Base-by-base conservation (phyloP, 2,888 invertebrate genomes). In the Caenorhabditis sp. region DNA sequence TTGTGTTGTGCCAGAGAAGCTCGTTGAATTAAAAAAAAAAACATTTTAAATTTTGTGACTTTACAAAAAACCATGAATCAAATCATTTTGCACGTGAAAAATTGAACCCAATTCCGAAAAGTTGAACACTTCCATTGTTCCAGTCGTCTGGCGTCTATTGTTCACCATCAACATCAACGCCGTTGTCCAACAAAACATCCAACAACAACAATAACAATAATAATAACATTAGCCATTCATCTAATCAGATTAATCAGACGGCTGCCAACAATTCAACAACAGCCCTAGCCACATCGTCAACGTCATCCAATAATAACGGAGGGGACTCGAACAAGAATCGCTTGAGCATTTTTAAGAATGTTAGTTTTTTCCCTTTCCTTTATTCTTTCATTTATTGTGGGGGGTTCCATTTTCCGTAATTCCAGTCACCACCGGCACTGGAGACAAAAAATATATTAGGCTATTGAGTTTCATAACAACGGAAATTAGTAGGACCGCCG, bases 271-370 rank as follows among this genome's bases (percentile, higher is more conserved):
- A 43, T 54, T 36, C 70, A 17, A 54, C 58, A 36, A 57, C 62
- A 36, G 31, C 31, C n/a, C n/a, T n/a, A n/a, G n/a, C n/a, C n/a
- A 36, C 36, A 36, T 5, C 36, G 12, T 36, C 36, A 10, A 61
- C 69, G 23, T 54, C 63, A n/a, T 64, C 64, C 53, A 70, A 62
- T 71, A 66, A 36, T 36, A 58, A 58, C 36, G 36, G 66, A 57
- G n/a, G n/a, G n/a, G 71, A 71, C 31, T 59, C 67, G 24, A 61
- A 62, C 62, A 73, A 68, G 61, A 73, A 65, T 58, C 73, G 68
- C 14, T 60, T 69, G 65, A 69, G 69, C 61, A 57, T 69, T 50
- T 69, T 66, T 57, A 74, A 74, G 62, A 69, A 59, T 66, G 69
- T 73, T 64, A 65, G 68, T 69, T 49, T 43, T 43, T 59, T 63